These are phyloP conservation scores for Dicycla oo DNA, from an alignment of 2,888 invertebrate species.

Conservation along the genomic window DNA sequence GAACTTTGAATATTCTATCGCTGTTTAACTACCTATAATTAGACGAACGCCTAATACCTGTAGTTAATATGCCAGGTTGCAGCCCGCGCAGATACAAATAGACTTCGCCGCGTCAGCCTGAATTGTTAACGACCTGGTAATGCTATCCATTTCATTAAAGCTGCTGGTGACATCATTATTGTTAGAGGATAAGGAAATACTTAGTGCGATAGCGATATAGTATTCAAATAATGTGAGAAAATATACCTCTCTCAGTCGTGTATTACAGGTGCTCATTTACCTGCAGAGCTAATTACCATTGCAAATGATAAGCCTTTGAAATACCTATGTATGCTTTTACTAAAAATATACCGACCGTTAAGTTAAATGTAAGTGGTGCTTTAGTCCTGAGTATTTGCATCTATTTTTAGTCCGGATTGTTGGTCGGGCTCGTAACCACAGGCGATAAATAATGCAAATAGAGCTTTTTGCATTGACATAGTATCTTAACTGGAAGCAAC, in stretches of 20 bases:
- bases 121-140: conserved; percentile 31
- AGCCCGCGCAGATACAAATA: conserved; percentile 63
- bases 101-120: conserved; percentile 27
- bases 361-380: conserved; percentile 71
- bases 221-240: conserved; percentile 52
- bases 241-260: conserved; percentile 19
- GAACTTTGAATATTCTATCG: conserved; percentile 75
- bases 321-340: conserved; percentile 60
- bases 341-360: conserved; percentile 62
- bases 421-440: conserved; percentile 79
- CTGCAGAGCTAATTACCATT: conserved; percentile 52
- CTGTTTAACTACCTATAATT: conserved; percentile 67
- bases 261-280: conserved; percentile 41
- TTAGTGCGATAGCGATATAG: conserved; percentile 35
- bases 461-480: conserved; percentile 73
- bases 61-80: conserved; percentile 68
- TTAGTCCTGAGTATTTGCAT: conserved; percentile 74
- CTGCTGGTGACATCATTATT: conserved; percentile 39
- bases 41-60: conserved; percentile 60
- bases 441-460: conserved; percentile 81
- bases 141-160: conserved; percentile 22
- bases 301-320: conserved; percentile 54
- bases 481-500: conserved; percentile 67
- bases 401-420: conserved; percentile 84
- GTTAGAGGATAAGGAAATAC: conserved; percentile 52